phyloP scores from a whole-genome alignment of 1,140 invertebrate genomes.

The Parapsyche elsis region DNA sequence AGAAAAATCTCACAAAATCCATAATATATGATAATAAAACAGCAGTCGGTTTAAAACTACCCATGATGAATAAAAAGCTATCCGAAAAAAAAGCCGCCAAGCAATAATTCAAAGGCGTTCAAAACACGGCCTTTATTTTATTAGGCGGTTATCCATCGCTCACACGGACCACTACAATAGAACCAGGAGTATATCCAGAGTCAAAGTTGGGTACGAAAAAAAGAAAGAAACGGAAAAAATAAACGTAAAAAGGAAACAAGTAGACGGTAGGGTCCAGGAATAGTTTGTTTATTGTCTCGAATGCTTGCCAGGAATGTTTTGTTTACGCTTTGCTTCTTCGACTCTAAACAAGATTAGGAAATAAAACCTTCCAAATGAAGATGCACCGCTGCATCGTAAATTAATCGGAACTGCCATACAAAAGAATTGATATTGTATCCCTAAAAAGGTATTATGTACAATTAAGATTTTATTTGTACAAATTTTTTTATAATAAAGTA shows the following conservation, averaged over 20 bases:
- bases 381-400: neutral
- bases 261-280: constrained; percentile 11
- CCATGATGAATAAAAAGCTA: neutral
- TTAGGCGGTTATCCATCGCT: constrained; percentile 26
- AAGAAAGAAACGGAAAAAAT: neutral
- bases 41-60: constrained; percentile 9
- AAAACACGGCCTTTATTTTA: constrained; percentile 34
- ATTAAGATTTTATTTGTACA: neutral
- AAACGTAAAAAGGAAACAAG: neutral
- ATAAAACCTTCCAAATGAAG: constrained; percentile 8
- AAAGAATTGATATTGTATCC: too few relatives aligned
- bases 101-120: constrained; percentile 42
- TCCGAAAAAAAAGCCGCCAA: neutral
- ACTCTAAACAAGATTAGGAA: constrained; percentile 8
- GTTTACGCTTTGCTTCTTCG: constrained; percentile 21
- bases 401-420: neutral
- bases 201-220: neutral
- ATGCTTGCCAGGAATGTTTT: constrained; percentile 24
- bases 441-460: too few relatives aligned
- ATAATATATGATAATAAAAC: constrained; percentile 18
- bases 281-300: constrained; percentile 40
- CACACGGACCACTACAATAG: constrained; percentile 12
- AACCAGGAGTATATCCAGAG: constrained; percentile 6
- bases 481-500: neutral
- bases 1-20: too few relatives aligned